These are phyloP conservation scores for Cheilosia pagana DNA, from an alignment of 2,888 invertebrate species.

Conservation along the genomic window DNA sequence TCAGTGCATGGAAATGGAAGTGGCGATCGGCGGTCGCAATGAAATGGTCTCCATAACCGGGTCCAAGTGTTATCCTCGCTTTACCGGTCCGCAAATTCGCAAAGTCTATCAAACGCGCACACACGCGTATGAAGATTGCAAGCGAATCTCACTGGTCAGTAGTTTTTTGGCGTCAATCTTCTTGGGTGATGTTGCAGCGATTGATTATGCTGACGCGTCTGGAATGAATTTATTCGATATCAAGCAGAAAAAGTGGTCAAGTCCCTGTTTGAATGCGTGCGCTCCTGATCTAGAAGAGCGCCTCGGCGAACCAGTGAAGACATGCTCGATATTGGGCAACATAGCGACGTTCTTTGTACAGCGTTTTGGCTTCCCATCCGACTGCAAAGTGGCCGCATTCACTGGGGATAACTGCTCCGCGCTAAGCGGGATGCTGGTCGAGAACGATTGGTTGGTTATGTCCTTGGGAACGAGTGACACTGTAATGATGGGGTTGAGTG, in stretches of 20 bases:
- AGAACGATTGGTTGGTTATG: conserved; percentile 92
- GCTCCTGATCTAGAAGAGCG: conserved; percentile 90
- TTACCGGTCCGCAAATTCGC: conserved; percentile 96
- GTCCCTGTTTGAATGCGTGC: conserved; percentile 89
- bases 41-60: conserved; percentile 82
- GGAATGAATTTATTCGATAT: conserved; percentile 98
- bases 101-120: conserved; percentile 91
- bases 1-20: conserved; percentile 88
- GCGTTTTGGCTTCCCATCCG: conserved; percentile 91
- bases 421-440: conserved; percentile 91
- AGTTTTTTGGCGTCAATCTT: conserved; percentile 96
- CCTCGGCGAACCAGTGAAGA: conserved; percentile 90
- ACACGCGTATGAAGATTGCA: conserved; percentile 89
- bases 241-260: conserved; percentile 89
- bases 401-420: conserved; percentile 98
- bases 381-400: conserved; percentile 93
- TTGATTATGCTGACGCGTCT: conserved; percentile 96
- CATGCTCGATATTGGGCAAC: conserved; percentile 88
- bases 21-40: conserved; percentile 88
- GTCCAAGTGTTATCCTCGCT: conserved; percentile 84
- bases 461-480: conserved; percentile 98
- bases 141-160: conserved; percentile 95
- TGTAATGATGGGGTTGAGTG: conserved; percentile 90
- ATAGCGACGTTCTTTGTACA: conserved; percentile 92
- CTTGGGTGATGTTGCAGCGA: conserved; percentile 93